phyloP scores from a whole-genome alignment of 2,797 vertebrate genomes.

The Lerista edwardsae region DNA sequence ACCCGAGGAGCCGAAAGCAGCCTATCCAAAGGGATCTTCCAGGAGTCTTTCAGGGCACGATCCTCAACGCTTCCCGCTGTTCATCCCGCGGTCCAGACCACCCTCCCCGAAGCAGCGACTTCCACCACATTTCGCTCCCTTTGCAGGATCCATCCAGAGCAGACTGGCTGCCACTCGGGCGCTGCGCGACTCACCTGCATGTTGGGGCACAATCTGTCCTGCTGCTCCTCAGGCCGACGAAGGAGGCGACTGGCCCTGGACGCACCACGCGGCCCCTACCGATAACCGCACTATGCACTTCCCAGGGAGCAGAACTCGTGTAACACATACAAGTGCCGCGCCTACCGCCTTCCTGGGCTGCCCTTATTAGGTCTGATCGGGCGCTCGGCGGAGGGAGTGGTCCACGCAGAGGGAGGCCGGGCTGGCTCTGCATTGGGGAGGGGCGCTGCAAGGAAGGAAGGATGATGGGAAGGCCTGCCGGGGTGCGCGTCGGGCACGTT shows the following conservation, averaged over 20 bases:
- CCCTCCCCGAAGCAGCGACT: no score
- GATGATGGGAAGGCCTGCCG: no score
- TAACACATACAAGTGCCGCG: neutral
- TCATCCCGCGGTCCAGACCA: neutral
- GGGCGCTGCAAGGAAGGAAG: neutral
- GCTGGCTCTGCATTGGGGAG: neutral
- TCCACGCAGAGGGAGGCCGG: neutral
- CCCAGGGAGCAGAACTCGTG: no score
- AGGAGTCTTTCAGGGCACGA: no score
- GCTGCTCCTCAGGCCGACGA: neutral
- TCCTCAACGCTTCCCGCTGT: neutral
- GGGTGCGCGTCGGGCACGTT: no score
- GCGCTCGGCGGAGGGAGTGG: neutral
- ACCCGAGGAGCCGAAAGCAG: neutral
- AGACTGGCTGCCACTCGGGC: neutral
- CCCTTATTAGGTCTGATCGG: slow-evolving; percentile 25
- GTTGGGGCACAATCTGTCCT: neutral
- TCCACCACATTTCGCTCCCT: neutral
- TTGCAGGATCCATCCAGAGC: neutral
- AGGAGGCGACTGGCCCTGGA: rapidly evolving
- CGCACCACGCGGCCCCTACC: no score
- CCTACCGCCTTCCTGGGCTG: neutral
- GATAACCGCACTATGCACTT: neutral
- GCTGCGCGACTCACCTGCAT: slow-evolving; percentile 32
- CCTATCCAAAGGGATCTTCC: neutral